Base-by-base conservation (phyloP, 2,888 invertebrate genomes). In the Sarcophaga caerulescens region DNA sequence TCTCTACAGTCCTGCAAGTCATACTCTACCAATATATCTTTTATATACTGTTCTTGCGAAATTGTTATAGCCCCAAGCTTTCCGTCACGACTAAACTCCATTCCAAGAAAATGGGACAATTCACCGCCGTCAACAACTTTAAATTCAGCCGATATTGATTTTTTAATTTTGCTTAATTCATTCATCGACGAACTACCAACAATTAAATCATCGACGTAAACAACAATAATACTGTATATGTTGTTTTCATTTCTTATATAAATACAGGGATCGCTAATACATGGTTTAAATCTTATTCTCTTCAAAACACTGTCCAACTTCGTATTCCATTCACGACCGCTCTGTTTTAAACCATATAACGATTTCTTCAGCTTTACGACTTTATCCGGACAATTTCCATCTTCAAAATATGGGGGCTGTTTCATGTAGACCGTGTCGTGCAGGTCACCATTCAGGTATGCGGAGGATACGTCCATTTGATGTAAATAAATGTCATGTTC, bases 401-500 rank as follows among this genome's bases (percentile, higher is more conserved):
- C 44, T 10, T 74, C 60, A 68, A 81, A 74, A 19, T 60, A 60
- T 25, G 66, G 59, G 10, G 80, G 73, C 60, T 73, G 80, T n/a
- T 80, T 74, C 73, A 75, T 75, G 74, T 19, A 75, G 6, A 75
- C 35, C 4, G 5, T 35, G 63, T 75, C 69, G 10, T 74, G 66
- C 2, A 69, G 52, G 12, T 75, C 75, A 1, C 75, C 63, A n/a
- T 75, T 75, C 4, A 69, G 52, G 12, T 75, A 81, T 23, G 74
- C 69, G 14, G 68, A 60, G 12, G 60, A 73, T 4, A 47, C 59
- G 14, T 73, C 73, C 57, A 80, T 66, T 47, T 73, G 52, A 6
- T 59, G 57, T 21, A 79, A 52, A 57, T 62, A 57, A 25, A 74
- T 60, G 19, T 84, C 79, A 19, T 85, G 70, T 63, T 90, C 88